Percentiles rank a stretch among this genome's conserved stretches.
Evolutionary conservation across 2,113 vertebrate genomes (phyloP).

Genomic region (Zosterops lateralis): DNA sequence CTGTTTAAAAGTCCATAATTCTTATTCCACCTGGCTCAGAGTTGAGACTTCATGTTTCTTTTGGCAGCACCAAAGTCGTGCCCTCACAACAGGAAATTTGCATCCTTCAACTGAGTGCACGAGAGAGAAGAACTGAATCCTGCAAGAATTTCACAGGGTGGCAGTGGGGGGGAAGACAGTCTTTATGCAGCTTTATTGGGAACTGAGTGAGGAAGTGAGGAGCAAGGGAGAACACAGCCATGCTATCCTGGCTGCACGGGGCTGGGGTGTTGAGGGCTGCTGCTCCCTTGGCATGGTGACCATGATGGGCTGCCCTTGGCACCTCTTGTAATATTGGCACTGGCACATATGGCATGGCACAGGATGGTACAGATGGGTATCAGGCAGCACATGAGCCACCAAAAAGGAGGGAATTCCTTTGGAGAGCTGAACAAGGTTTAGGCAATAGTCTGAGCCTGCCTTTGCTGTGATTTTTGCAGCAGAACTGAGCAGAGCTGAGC

Average conservation of each 20-base stretch:
- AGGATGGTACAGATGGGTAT: background rate
- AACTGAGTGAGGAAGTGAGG: background rate
- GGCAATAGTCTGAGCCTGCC: accelerated
- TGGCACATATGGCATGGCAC: background rate
- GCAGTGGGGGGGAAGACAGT: background rate
- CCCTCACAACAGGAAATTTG: background rate
- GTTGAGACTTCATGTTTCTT: background rate
- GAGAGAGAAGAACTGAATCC: background rate
- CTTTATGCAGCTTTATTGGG: background rate
- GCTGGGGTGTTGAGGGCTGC: accelerated
- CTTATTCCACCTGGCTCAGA: background rate
- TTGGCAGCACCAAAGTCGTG: background rate
- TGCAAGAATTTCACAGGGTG: background rate
- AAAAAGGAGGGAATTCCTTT: background rate
- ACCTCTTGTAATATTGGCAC: background rate
- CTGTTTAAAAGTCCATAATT: background rate
- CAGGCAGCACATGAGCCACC: accelerated
- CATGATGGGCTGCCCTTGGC: background rate
- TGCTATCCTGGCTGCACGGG: background rate
- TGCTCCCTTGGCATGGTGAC: background rate
- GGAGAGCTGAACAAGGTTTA: background rate
- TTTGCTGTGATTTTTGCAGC: background rate
- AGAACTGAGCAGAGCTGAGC: background rate
- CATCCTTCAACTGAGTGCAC: accelerated
- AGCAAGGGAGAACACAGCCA: background rate